Base-by-base conservation (phyloP, 2,888 invertebrate genomes). In the Thymelicus acteon region DNA sequence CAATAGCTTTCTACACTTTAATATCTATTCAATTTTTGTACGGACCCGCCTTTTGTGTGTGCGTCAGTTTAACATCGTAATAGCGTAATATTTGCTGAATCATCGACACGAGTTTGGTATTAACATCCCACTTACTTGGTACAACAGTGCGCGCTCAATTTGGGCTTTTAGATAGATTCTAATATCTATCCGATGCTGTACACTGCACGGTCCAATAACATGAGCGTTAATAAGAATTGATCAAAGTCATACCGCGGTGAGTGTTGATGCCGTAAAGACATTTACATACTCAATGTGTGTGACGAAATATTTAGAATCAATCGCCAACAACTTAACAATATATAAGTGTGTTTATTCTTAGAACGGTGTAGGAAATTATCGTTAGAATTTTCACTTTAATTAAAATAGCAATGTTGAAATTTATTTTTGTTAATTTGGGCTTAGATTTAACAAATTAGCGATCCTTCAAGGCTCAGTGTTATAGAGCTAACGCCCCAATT, bases 91-190 rank as follows among this genome's bases (percentile, higher is more conserved):
- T 70, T 75, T 83, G 86, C 84, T 85, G 83, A 86, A 81, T 85
- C 85, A 85, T 79, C 76, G 75, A 73, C 77, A 72, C 44, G 31
- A 75, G 72, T 76, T 78, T 79, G 77, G 73, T 78, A 79, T 79
- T 79, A 81, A 78, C 83, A 77, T 67, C 82, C 84, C 84, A 85
- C 82, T 84, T 82, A 80, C 73, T 73, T 76, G 72, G 76, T 77
- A 76, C 76, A 82, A 85, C 82, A 84, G 15, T 12, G 58, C 54
- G 57, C 72, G 47, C 48, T 65, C 44, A 54, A 65, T 65, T 54
- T 65, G 44, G 19, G 54, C 54, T 65, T 65, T 65, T 54, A 54
- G 64, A 24, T 65, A 60, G 60, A 10, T 40, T 60, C 60, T 40
- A 60, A 40, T 60, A 39, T 39, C 31, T 37, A n/a, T 58, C 37